Percentiles rank a stretch among this genome's conserved stretches.
Evolutionary conservation across 2,113 vertebrate genomes (phyloP).

Genomic region (Aphelocoma coerulescens): DNA sequence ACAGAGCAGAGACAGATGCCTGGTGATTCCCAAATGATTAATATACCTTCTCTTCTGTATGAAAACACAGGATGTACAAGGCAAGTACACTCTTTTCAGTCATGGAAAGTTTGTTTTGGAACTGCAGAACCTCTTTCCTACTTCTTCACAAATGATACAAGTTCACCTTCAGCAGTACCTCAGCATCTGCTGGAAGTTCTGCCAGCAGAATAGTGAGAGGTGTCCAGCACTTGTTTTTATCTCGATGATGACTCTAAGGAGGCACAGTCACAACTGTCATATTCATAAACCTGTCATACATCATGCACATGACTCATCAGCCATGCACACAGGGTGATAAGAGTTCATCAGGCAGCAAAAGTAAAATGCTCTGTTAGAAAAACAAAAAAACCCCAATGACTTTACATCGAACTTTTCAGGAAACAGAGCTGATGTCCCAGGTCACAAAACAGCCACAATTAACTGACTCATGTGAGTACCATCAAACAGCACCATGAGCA

Average conservation of each 20-base stretch:
- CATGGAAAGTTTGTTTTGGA: neutral
- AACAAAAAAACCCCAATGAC: neutral
- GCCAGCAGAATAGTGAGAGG: neutral
- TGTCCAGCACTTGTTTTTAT: neutral
- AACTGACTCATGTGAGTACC: neutral
- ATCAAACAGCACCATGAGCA: neutral
- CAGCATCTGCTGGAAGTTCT: neutral
- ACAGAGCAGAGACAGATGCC: neutral
- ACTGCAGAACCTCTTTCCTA: neutral
- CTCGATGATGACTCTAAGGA: neutral
- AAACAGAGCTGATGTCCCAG: neutral
- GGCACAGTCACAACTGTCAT: neutral
- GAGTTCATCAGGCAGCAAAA: neutral
- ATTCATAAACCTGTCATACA: neutral
- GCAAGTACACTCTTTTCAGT: neutral
- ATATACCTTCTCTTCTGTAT: neutral
- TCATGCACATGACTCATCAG: fast-evolving
- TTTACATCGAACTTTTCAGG: neutral
- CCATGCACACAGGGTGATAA: neutral
- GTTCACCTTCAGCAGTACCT: neutral
- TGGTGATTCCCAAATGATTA: neutral
- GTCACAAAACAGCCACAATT: neutral
- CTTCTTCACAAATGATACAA: neutral
- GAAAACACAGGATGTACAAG: neutral
- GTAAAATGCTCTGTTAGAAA: neutral